A percentile compares a stretch with the other conserved stretches of the same genome.
Evolutionary conservation across 2,797 vertebrate species (phyloP).

Genomic region (Crenichthys baileyi): DNA sequence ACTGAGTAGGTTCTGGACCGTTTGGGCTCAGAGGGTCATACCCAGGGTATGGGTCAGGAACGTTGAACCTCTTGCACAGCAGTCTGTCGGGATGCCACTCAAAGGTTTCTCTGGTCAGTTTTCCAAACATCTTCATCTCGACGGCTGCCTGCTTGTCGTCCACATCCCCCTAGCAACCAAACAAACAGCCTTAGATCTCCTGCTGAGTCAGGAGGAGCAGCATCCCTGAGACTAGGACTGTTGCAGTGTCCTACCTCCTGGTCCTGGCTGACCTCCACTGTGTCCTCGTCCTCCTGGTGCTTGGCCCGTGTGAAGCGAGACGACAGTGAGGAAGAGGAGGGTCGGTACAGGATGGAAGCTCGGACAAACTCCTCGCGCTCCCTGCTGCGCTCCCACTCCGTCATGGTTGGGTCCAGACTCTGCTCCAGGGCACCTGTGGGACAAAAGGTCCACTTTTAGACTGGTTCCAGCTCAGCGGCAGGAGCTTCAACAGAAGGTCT

Average conservation of each 20-base stretch:
- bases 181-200: neutral
- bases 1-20: no score
- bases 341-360: constrained; percentile 86
- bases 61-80: constrained; percentile 94
- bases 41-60: constrained; percentile 92
- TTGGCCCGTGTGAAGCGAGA: constrained; percentile 88
- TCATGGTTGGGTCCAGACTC: constrained; percentile 84
- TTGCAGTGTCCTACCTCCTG: constrained; percentile 81
- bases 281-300: constrained; percentile 81
- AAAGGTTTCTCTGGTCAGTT: constrained; percentile 89
- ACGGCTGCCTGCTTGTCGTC: constrained; percentile 89
- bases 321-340: constrained; percentile 82
- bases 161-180: constrained; percentile 79
- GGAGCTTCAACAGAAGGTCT: no score
- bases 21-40: constrained; percentile 50
- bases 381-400: constrained; percentile 91
- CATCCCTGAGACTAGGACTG: no score
- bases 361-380: constrained; percentile 91
- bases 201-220: fast-evolving
- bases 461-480: neutral
- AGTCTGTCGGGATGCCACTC: constrained; percentile 96
- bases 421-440: constrained; percentile 79
- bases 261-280: constrained; percentile 85
- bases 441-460: neutral
- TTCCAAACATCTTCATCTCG: constrained; percentile 96